Percentiles rank a stretch among this genome's conserved stretches.
phyloP scores from a whole-genome alignment of 2,113 vertebrate genomes.

The Puma concolor region DNA sequence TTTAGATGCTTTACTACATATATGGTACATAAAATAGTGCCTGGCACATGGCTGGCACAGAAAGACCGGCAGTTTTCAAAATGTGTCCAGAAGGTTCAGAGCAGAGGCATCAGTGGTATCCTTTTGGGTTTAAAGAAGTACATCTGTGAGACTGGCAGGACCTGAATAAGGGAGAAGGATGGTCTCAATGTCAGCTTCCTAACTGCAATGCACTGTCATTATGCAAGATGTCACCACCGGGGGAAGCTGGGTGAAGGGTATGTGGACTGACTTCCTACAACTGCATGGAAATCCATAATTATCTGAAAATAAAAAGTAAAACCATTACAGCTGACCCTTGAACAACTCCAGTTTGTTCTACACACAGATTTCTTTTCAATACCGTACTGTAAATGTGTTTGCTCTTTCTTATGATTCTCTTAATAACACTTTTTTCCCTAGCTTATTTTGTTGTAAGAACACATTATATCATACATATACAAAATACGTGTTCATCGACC shows the following conservation, averaged over 20 bases:
- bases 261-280: background rate
- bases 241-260: background rate
- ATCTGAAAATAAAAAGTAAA: background rate
- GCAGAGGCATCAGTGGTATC: background rate
- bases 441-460: too few relatives aligned
- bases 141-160: background rate
- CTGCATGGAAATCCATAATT: background rate
- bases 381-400: too few relatives aligned
- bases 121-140: background rate
- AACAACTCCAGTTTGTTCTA: too few relatives aligned
- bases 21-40: background rate
- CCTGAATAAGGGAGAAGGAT: background rate
- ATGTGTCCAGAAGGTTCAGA: background rate
- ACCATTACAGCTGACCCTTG: background rate
- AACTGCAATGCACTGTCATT: too few relatives aligned
- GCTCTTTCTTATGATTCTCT: too few relatives aligned
- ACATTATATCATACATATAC: too few relatives aligned
- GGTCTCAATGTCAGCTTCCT: background rate
- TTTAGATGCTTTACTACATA: background rate
- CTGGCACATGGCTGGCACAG: background rate
- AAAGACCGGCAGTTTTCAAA: background rate
- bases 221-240: background rate
- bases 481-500: too few relatives aligned
- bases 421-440: too few relatives aligned
- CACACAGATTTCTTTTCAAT: too few relatives aligned